phyloP scores from a whole-genome alignment of 2,888 invertebrate species.

The Colletes collaris region DNA sequence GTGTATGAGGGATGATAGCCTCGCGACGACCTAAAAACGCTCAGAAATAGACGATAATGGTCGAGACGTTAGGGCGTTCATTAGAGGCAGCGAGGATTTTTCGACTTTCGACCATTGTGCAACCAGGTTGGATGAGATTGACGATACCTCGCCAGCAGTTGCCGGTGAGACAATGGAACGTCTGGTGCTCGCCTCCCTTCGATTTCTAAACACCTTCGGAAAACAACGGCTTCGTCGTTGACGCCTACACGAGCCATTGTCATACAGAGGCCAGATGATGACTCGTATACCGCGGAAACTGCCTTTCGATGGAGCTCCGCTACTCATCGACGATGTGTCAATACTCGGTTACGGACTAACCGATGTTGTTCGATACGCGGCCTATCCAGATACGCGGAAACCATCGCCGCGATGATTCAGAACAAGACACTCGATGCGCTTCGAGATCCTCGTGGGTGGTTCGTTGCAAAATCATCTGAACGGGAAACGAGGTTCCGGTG shows the following conservation, averaged over 20 bases:
- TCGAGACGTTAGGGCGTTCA: conserved; percentile 33
- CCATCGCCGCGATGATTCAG: conserved; percentile 24
- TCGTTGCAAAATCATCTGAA: conserved; percentile 16
- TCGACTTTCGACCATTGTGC: conserved; percentile 59
- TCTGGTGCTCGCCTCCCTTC: conserved; percentile 64
- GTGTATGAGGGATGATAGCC: neutral
- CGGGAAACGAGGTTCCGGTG: neutral
- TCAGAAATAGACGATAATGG: conserved; percentile 38
- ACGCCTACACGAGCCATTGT: conserved; percentile 64
- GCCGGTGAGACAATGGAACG: conserved; percentile 62
- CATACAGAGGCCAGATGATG: conserved; percentile 57
- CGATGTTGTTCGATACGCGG: conserved; percentile 47
- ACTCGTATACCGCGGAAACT: conserved; percentile 63
- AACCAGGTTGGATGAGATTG: conserved; percentile 60
- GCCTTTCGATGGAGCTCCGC: conserved; percentile 52
- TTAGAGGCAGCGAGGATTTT: conserved; percentile 38
- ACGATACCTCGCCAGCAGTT: conserved; percentile 66
- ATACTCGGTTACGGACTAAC: conserved; percentile 49
- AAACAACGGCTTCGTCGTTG: conserved; percentile 64
- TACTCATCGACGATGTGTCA: conserved; percentile 65
- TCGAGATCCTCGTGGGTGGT: conserved; percentile 36
- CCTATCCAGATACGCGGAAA: conserved; percentile 31
- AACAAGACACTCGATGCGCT: neutral
- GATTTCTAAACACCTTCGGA: conserved; percentile 69
- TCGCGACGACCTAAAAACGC: neutral